A percentile compares a stretch with the other conserved stretches of the same genome.
Conservation (phyloP, 1,140 invertebrate species). For the Leptinotarsa lineolata region DNA sequence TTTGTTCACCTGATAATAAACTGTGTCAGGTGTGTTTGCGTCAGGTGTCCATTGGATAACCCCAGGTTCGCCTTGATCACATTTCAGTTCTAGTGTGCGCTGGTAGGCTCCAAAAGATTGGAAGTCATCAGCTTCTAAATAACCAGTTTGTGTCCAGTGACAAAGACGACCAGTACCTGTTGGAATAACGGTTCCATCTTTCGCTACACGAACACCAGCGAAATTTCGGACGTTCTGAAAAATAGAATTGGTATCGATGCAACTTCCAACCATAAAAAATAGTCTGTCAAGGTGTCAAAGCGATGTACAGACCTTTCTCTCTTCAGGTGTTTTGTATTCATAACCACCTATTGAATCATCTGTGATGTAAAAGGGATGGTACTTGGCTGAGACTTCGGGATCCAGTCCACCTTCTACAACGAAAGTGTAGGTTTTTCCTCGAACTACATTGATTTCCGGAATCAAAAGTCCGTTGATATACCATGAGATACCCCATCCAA, state of each 20-base stretch:
- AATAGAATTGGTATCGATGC: neutral
- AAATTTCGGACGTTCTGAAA: slow-evolving; percentile 77
- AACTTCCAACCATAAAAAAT: no score
- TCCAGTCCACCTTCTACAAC: slow-evolving; percentile 86
- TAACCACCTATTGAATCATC: slow-evolving; percentile 91
- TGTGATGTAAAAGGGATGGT: slow-evolving; percentile 95
- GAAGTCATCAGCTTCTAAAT: slow-evolving; percentile 76
- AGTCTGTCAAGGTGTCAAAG: no score
- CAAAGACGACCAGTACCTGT: slow-evolving; percentile 81
- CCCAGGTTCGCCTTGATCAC: slow-evolving; percentile 82
- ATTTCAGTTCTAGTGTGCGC: slow-evolving; percentile 77
- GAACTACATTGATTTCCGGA: slow-evolving; percentile 88
- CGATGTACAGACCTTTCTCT: slow-evolving; percentile 68
- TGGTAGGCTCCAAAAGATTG: slow-evolving; percentile 88
- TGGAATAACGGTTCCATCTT: slow-evolving; percentile 68
- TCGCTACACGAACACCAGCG: slow-evolving; percentile 72
- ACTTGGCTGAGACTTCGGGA: slow-evolving; percentile 75
- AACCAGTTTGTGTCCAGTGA: slow-evolving; percentile 79
- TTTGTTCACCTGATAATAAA: slow-evolving; percentile 83
- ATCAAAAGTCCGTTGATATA: slow-evolving; percentile 94
- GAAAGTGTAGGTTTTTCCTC: slow-evolving; percentile 89
- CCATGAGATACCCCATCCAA: slow-evolving; percentile 93
- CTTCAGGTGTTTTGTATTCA: slow-evolving; percentile 80
- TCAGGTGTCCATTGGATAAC: slow-evolving; percentile 88
- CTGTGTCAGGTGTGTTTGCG: slow-evolving; percentile 82